Evolutionary conservation across 2,113 vertebrate genomes (phyloP).

Genomic region (Chloebia gouldiae): DNA sequence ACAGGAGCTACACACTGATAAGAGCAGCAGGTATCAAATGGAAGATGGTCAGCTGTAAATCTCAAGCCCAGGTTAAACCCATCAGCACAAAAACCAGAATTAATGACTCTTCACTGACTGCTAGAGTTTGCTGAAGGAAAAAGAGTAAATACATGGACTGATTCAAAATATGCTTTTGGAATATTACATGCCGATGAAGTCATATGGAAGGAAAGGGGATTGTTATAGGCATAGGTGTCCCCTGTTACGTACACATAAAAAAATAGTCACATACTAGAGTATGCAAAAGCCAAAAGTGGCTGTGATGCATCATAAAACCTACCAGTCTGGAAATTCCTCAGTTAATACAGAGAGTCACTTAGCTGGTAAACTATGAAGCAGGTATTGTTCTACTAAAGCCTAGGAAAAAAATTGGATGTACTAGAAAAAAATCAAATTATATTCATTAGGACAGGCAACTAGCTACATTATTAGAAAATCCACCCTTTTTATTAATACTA

Average conservation of each 20-base stretch:
- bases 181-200: background rate
- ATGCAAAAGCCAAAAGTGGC: background rate
- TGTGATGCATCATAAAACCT: background rate
- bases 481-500: background rate
- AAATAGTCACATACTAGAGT: background rate
- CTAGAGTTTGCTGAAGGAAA: background rate
- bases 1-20: background rate
- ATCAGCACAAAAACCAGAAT: background rate
- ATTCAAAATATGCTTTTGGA: background rate
- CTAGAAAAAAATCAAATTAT: background rate
- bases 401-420: background rate
- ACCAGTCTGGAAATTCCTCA: background rate
- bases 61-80: background rate
- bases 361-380: background rate
- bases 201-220: background rate
- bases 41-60: background rate
- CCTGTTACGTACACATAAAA: background rate
- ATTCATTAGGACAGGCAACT: background rate
- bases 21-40: background rate
- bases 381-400: background rate
- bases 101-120: background rate
- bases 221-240: too few relatives aligned
- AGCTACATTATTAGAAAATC: background rate
- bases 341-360: accelerated
- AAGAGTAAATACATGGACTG: background rate